These are phyloP conservation scores for Netelia inedita DNA, from an alignment of 2,888 invertebrate genomes.

Conservation along the genomic window DNA sequence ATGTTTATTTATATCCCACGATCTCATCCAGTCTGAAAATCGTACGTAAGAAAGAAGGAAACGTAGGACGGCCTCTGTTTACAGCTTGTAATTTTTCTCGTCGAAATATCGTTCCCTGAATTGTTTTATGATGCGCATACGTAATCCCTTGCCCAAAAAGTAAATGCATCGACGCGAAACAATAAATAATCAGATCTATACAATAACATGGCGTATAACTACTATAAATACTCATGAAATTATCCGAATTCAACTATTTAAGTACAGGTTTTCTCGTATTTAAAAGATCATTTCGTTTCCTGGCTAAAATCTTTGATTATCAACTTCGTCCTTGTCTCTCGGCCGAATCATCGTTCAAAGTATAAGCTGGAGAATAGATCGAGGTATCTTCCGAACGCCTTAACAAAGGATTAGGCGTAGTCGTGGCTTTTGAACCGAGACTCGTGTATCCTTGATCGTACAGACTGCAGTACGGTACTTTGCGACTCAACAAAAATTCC, in stretches of 20 bases:
- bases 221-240: not conserved
- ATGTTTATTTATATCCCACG: too few relatives aligned
- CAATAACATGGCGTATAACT: not conserved
- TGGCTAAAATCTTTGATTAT: conserved; percentile 38
- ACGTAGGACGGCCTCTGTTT: too few relatives aligned
- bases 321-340: conserved; percentile 81
- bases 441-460: conserved; percentile 93
- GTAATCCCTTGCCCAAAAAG: not conserved
- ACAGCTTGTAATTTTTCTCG: too few relatives aligned
- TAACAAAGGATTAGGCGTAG: conserved; percentile 81
- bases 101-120: too few relatives aligned
- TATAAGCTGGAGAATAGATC: conserved; percentile 80
- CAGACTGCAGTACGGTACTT: conserved; percentile 95
- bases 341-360: conserved; percentile 78
- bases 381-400: conserved; percentile 76
- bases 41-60: too few relatives aligned
- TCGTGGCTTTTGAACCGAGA: conserved; percentile 78
- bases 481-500: conserved; percentile 92
- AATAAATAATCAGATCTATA: conserved; percentile 61
- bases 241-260: not conserved
- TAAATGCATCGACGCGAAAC: not conserved
- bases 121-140: not conserved
- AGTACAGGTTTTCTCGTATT: conserved; percentile 4
- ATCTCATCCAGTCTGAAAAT: too few relatives aligned
- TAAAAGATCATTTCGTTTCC: conserved; percentile 25